Evolutionary conservation across 2,113 vertebrate genomes (phyloP).

Genomic region (Vicugna pacos): DNA sequence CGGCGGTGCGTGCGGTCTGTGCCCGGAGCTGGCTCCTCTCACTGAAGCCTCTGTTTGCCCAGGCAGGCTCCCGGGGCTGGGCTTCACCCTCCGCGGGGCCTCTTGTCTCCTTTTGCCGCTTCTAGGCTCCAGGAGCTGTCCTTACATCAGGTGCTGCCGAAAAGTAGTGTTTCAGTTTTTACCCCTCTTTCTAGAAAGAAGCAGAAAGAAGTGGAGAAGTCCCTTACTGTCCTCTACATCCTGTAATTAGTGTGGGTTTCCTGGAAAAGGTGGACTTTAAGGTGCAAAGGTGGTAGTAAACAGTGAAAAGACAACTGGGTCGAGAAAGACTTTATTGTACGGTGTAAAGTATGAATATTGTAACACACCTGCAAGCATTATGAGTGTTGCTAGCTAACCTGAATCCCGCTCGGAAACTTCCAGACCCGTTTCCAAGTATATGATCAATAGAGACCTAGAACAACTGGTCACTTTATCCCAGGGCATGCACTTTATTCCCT

Average conservation of each 20-base stretch:
- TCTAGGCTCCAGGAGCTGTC: not conserved
- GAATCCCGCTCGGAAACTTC: not conserved
- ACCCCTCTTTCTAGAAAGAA: not conserved
- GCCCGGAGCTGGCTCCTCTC: not conserved
- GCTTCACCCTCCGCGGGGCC: not conserved
- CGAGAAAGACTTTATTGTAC: not conserved
- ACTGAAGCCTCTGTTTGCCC: not conserved
- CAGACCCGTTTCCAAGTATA: not conserved
- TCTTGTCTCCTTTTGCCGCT: not conserved
- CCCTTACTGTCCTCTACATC: not conserved
- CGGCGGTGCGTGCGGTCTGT: rapidly evolving
- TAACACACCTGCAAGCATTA: not conserved
- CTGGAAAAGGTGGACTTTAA: not conserved
- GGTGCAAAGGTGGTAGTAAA: not conserved
- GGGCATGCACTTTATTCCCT: not conserved
- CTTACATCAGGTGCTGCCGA: not conserved
- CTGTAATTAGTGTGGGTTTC: not conserved
- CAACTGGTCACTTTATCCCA: not conserved
- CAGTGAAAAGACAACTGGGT: not conserved
- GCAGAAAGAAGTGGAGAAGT: not conserved
- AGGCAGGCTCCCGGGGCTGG: not conserved
- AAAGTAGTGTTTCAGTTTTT: not conserved
- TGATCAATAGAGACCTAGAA: not conserved
- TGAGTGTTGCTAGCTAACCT: not conserved
- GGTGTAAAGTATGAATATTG: not conserved